Conservation (phyloP, 1,140 invertebrate genomes). For the Bombus consobrinus region DNA sequence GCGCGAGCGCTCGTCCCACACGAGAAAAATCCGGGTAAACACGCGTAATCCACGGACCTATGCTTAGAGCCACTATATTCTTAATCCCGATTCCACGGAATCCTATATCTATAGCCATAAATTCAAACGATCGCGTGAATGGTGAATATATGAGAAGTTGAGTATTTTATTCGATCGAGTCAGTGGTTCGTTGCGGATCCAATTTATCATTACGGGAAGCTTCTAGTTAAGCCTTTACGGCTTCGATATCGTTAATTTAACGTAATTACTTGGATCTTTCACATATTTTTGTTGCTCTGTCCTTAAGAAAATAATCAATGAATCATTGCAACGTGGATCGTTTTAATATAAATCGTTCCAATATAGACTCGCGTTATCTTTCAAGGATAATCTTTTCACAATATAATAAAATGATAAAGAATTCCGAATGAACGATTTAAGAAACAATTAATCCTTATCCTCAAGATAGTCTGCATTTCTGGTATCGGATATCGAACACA, state of each 20-base stretch:
- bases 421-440: neutral
- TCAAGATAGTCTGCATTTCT: too few relatives aligned
- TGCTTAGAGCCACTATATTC: neutral
- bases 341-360: neutral
- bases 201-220: neutral
- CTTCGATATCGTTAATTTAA: neutral
- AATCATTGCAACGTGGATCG: neutral
- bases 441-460: neutral
- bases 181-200: slow-evolving; percentile 3
- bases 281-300: neutral
- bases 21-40: slow-evolving; percentile 28
- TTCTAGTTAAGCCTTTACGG: neutral
- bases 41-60: slow-evolving; percentile 28
- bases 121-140: slow-evolving; percentile 15
- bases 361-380: neutral
- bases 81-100: slow-evolving; percentile 49
- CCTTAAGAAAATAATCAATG: neutral
- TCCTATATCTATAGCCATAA: slow-evolving; percentile 16
- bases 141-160: neutral
- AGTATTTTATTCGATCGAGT: neutral
- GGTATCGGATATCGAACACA: too few relatives aligned
- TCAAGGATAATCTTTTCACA: neutral
- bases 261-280: neutral
- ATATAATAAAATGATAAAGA: neutral
- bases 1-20: neutral